Evolutionary conservation across 2,113 vertebrate genomes (phyloP).

Genomic region (Vireo altiloquus): DNA sequence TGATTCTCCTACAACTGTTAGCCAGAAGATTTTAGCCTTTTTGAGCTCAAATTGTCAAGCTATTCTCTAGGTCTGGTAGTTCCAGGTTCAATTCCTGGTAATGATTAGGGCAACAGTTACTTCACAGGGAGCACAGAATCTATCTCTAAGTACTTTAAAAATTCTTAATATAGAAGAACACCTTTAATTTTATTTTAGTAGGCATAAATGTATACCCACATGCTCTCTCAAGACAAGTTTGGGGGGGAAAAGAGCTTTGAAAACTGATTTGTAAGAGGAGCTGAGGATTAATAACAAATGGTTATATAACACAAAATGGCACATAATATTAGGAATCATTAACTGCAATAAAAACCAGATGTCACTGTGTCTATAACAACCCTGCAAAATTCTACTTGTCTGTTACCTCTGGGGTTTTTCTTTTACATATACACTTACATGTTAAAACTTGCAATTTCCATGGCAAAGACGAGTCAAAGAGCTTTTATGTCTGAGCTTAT

Average conservation of each 20-base stretch:
- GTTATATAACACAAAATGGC: conserved; percentile 56
- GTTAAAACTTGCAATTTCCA: conserved; percentile 4
- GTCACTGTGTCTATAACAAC: conserved; percentile 27
- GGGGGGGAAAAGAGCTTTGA: not conserved
- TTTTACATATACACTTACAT: not conserved
- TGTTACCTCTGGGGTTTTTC: conserved; percentile 25
- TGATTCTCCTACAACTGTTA: conserved; percentile 33
- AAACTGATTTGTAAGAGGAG: conserved; percentile 33
- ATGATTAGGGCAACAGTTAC: conserved; percentile 43
- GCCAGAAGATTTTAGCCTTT: conserved; percentile 52
- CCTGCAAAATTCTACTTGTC: conserved; percentile 14
- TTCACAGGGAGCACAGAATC: not conserved
- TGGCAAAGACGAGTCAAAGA: not conserved
- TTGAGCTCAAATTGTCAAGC: conserved; percentile 39
- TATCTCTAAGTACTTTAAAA: not conserved
- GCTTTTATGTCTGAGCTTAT: not conserved
- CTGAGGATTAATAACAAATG: conserved; percentile 29
- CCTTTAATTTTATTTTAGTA: not conserved
- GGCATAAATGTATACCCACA: not conserved
- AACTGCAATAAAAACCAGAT: conserved; percentile 54
- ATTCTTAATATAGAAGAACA: not conserved
- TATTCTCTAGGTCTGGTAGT: conserved; percentile 27
- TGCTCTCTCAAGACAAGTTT: not conserved
- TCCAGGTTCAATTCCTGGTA: conserved; percentile 64
- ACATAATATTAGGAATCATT: conserved; percentile 52